phyloP scores from a whole-genome alignment of 1,140 invertebrate genomes.

The Drosophila prosaltans region DNA sequence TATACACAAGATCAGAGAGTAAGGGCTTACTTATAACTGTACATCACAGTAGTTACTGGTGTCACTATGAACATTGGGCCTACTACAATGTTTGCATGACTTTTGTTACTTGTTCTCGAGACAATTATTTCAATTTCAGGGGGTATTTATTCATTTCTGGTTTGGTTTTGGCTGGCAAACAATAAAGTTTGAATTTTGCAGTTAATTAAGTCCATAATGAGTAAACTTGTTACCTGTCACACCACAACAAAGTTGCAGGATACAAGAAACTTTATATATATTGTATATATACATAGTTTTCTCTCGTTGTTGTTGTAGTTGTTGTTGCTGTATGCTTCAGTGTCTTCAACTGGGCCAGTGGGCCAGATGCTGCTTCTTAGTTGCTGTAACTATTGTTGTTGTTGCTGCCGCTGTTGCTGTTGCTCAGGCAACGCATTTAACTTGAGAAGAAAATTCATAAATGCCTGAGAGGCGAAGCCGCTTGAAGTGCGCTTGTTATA shows the following conservation, averaged over 20 bases:
- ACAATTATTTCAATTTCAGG: no score
- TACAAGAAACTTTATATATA: conserved; percentile 14
- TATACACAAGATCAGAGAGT: no score
- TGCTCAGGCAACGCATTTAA: conserved; percentile 60
- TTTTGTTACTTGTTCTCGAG: no score
- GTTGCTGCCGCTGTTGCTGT: conserved; percentile 2
- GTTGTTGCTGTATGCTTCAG: neutral
- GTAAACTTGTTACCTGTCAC: conserved; percentile 4
- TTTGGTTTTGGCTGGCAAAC: conserved; percentile 11
- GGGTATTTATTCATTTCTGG: neutral
- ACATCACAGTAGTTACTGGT: no score
- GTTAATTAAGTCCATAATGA: conserved; percentile 51
- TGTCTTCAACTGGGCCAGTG: conserved; percentile 25
- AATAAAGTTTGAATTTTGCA: conserved; percentile 35
- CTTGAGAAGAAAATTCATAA: conserved; percentile 69
- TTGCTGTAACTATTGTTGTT: neutral
- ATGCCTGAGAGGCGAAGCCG: conserved; percentile 66
- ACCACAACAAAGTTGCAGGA: conserved; percentile 5
- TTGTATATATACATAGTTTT: neutral
- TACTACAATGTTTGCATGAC: no score
- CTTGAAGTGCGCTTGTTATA: conserved; percentile 47
- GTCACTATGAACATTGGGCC: no score
- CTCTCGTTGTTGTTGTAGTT: neutral
- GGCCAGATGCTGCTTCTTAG: conserved; percentile 11
- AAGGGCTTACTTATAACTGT: no score